These are phyloP conservation scores for Hirtodrosophila confusa DNA, from an alignment of 2,888 invertebrate genomes.

Conservation along the genomic window DNA sequence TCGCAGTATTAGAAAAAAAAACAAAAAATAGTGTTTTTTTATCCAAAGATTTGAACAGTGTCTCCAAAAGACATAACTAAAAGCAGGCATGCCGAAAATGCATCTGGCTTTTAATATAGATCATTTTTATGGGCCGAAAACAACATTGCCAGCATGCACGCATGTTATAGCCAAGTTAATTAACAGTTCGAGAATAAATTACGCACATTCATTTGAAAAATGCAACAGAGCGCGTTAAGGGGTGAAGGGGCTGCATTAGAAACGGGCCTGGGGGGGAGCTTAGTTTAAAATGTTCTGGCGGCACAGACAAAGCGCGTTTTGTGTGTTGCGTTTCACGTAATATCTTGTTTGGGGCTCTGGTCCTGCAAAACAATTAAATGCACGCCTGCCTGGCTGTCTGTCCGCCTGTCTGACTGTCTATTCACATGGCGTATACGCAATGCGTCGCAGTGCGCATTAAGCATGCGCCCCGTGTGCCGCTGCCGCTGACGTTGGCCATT, in stretches of 20 bases:
- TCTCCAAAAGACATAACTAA: background rate
- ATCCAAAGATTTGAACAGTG: background rate
- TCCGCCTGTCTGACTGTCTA: slow-evolving; percentile 1
- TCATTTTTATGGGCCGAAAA: slow-evolving; percentile 13
- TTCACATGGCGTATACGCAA: slow-evolving; percentile 64
- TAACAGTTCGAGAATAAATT: slow-evolving; percentile 70
- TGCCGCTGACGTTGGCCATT: background rate
- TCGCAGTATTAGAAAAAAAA: too few species aligned
- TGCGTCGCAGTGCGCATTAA: slow-evolving; percentile 47
- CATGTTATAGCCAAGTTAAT: slow-evolving; percentile 58
- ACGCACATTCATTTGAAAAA: slow-evolving; percentile 56
- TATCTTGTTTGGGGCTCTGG: slow-evolving; percentile 14
- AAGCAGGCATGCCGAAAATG: slow-evolving; percentile 8
- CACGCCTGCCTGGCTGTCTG: slow-evolving; percentile 32
- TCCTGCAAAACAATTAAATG: slow-evolving; percentile 68
- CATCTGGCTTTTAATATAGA: slow-evolving; percentile 14
- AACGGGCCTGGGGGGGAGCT: background rate
- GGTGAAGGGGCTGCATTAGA: background rate
- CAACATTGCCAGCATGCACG: slow-evolving; percentile 7
- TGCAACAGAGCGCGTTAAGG: slow-evolving; percentile 24
- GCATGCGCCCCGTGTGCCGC: slow-evolving; percentile 37
- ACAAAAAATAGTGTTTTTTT: too few species aligned
- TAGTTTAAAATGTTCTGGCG: background rate
- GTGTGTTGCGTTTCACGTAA: too few species aligned
- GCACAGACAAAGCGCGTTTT: background rate